Conservation (phyloP, 2,888 invertebrate species). For the Prenolepis imparis region DNA sequence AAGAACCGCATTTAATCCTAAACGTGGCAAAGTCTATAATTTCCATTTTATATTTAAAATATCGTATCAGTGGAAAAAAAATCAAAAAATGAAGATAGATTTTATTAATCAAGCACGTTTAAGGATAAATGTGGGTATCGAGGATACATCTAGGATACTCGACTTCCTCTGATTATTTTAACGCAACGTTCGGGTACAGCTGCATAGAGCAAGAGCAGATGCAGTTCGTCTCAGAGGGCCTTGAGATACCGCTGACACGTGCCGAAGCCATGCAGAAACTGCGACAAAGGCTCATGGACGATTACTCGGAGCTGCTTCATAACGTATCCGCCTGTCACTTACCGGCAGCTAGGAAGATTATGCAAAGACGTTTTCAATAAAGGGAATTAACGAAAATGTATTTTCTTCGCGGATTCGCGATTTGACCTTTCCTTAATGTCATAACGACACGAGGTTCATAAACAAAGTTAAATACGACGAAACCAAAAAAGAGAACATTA, state of each 20-base stretch:
- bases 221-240: slow-evolving; percentile 86
- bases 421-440: slow-evolving; percentile 4
- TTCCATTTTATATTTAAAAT: background rate
- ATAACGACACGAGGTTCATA: background rate
- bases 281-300: slow-evolving; percentile 81
- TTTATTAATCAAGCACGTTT: background rate
- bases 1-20: background rate
- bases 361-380: slow-evolving; percentile 87
- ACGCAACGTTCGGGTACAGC: slow-evolving; percentile 75
- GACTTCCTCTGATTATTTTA: background rate
- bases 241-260: slow-evolving; percentile 84
- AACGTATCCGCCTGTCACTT: slow-evolving; percentile 87
- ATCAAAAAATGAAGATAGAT: background rate
- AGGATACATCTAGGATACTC: background rate
- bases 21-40: background rate
- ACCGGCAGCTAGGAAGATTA: slow-evolving; percentile 87
- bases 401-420: background rate
- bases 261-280: slow-evolving; percentile 84
- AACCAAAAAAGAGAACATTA: background rate
- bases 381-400: background rate
- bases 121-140: background rate
- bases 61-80: background rate
- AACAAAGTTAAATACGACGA: background rate
- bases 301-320: slow-evolving; percentile 85
- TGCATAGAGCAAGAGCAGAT: slow-evolving; percentile 87